Base-by-base conservation (phyloP, 2,113 vertebrate species). In the Notothenia coriiceps region DNA sequence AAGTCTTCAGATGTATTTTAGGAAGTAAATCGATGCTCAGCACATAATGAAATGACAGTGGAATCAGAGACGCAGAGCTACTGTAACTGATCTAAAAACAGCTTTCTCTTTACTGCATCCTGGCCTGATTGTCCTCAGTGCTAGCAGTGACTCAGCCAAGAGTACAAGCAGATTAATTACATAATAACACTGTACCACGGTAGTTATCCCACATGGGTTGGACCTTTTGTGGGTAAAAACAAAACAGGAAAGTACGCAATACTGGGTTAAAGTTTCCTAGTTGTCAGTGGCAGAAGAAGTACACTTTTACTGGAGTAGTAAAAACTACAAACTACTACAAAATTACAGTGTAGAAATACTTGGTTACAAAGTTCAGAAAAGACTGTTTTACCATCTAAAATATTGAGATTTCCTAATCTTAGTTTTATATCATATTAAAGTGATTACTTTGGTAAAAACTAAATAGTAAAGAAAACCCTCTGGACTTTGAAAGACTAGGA, bases 121-220 rank as follows among this genome's bases (percentile, higher is more conserved):
- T 29, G 44, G 17, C 69, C 62, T 56, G 47, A 22, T 51, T 56
- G 54, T 71, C 56, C 63, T 70, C 11, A 1, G 25, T 13, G 66
- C 64, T 22, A 18, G 10, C 56, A 6, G 64, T 68, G 82, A 85
- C 1, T 80, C 73, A 66, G 73, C 70, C 22, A 2, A 55, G 63
- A 60, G 20, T 15, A 50, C 55, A n/a, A 73, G 70, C 50, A 18
- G 35, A 65, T 63, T 46, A 78, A 40, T 62, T 63, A 56, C 69
- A 57, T 1, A 40, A 73, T 67, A 29, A 63, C 46, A 70, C 51
- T 20, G 44, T 17, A 1, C 13, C 8, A 35, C 40, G 50, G 20
- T 4, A 12, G 13, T 60, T 54, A 9, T 10, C 61, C 66, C 55
- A 47, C 51, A 64, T 65, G 35, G 70, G 66, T 40, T 79, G 47